Percentiles rank a stretch among this genome's conserved stretches.
Evolutionary conservation across 2,888 invertebrate species (phyloP).

Genomic region (Orchestes rusci): DNA sequence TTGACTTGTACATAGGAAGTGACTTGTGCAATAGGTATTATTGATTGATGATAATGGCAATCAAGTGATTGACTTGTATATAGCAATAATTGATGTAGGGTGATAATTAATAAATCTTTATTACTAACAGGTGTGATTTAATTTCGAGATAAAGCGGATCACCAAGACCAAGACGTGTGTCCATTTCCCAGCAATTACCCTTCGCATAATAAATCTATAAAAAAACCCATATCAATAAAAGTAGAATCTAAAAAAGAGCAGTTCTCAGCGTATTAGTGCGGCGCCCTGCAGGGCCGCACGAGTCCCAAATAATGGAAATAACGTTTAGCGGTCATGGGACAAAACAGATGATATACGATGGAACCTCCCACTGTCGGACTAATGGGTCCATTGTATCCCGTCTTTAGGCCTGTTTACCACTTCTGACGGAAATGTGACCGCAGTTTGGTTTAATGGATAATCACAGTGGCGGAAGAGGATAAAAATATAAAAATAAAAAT

Average conservation of each 20-base stretch:
- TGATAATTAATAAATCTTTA: too few species aligned
- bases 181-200: too few species aligned
- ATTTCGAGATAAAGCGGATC: too few species aligned
- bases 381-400: constrained; percentile 42
- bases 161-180: too few species aligned
- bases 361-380: constrained; percentile 45
- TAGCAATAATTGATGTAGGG: too few species aligned
- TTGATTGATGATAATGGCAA: too few species aligned
- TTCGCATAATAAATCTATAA: too few species aligned
- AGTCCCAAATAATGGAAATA: constrained; percentile 27
- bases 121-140: too few species aligned
- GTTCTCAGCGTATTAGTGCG: constrained; percentile 16
- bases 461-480: not conserved
- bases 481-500: not conserved
- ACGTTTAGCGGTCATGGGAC: constrained; percentile 36
- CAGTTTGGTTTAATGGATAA: too few species aligned
- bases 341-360: constrained; percentile 41
- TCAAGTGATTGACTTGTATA: too few species aligned
- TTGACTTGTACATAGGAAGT: constrained; percentile 2
- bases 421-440: constrained; percentile 21
- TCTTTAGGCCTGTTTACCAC: constrained; percentile 16
- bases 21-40: constrained; percentile 13
- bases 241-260: constrained; percentile 15
- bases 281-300: constrained; percentile 28
- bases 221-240: constrained; percentile 9